A percentile compares a stretch with the other conserved stretches of the same genome.
phyloP scores from a whole-genome alignment of 2,888 invertebrate species.

The Ischnura elegans region DNA sequence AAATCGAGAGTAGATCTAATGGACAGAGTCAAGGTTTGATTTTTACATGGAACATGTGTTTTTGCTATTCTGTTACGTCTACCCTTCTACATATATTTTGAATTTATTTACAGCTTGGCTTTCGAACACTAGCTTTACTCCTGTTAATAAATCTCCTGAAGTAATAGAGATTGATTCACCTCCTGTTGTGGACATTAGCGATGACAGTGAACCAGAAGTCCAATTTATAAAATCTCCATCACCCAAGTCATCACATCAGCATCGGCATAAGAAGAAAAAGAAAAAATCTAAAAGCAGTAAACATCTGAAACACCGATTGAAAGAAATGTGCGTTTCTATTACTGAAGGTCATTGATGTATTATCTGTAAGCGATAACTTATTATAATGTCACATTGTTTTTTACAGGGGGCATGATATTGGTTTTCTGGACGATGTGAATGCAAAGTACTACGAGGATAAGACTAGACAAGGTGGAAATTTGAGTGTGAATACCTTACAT shows the following conservation, averaged over 20 bases:
- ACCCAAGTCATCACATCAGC: conserved; percentile 16
- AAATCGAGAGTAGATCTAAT: background rate
- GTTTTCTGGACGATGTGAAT: background rate
- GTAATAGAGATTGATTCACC: background rate
- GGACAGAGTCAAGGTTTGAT: background rate
- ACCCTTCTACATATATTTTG: background rate
- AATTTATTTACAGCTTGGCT: conserved; percentile 1
- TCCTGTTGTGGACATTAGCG: background rate
- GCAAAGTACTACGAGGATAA: conserved; percentile 81
- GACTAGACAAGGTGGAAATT: conserved; percentile 80
- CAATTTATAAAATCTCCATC: background rate
- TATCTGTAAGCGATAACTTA: no score
- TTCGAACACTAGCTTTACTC: background rate
- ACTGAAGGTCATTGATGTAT: background rate
- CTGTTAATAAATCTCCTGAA: background rate
- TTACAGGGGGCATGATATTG: no score
- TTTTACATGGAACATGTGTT: background rate
- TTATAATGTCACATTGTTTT: background rate
- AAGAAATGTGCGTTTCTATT: background rate
- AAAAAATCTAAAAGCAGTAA: conserved; percentile 36
- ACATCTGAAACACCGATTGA: background rate
- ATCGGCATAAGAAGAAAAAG: conserved; percentile 47
- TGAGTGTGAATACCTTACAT: conserved; percentile 82
- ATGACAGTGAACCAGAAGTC: background rate
- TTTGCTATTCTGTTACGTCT: background rate